A percentile compares a stretch with the other conserved stretches of the same genome.
Evolutionary conservation across 2,113 vertebrate genomes (phyloP).

Genomic region (Apistogramma diplotaenia): DNA sequence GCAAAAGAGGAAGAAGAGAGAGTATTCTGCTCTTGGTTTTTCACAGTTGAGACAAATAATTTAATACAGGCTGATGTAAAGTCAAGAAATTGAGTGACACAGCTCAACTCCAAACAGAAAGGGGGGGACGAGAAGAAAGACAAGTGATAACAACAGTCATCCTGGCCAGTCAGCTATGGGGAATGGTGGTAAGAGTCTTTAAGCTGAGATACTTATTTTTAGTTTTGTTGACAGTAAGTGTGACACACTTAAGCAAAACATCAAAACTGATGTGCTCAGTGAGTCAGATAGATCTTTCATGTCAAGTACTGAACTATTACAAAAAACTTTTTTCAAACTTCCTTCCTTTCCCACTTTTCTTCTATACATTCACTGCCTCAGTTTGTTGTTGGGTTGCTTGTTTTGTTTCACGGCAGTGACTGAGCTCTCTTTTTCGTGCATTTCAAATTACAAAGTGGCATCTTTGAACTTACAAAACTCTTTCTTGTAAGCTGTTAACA

Average conservation of each 20-base stretch:
- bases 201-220: background rate
- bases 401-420: background rate
- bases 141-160: background rate
- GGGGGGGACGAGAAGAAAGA: slow-evolving; percentile 2
- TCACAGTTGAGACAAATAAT: background rate
- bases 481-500: background rate
- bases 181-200: slow-evolving; percentile 57
- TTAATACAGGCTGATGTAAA: background rate
- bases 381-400: background rate
- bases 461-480: background rate
- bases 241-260: background rate
- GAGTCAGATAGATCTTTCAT: background rate
- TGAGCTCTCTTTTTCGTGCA: background rate
- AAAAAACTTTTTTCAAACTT: background rate
- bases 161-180: slow-evolving; percentile 48
- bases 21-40: background rate
- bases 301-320: background rate
- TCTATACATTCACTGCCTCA: background rate
- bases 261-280: background rate
- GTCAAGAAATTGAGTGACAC: background rate
- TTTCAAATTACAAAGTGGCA: background rate
- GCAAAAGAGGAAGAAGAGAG: background rate
- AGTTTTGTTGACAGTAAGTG: background rate
- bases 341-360: background rate
- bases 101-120: background rate